These are phyloP conservation scores for Phylloscopus whistleri DNA, from an alignment of 2,113 vertebrate genomes.

Conservation along the genomic window DNA sequence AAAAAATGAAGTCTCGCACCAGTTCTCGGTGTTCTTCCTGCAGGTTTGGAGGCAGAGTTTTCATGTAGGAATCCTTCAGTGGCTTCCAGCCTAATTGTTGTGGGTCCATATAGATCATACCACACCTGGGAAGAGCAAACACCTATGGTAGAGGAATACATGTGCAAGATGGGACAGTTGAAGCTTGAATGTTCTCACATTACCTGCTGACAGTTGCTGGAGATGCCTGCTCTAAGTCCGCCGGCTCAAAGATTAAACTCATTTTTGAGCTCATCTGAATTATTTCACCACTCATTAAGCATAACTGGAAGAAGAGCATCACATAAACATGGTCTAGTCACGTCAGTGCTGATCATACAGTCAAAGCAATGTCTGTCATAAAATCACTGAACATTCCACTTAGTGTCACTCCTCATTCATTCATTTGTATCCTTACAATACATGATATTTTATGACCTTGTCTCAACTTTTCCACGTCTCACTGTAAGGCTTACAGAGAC, in stretches of 20 bases:
- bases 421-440: background rate
- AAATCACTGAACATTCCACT: background rate
- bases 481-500: background rate
- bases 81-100: slow-evolving; percentile 89
- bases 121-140: slow-evolving; percentile 78
- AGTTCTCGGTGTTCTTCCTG: slow-evolving; percentile 75
- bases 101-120: slow-evolving; percentile 96
- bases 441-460: background rate
- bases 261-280: slow-evolving; percentile 94
- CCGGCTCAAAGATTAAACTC: slow-evolving; percentile 92
- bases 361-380: background rate
- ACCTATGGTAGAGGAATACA: background rate
- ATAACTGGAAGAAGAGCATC: slow-evolving; percentile 76
- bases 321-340: background rate
- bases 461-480: background rate
- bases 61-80: slow-evolving; percentile 88
- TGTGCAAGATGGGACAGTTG: background rate
- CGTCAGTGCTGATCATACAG: background rate
- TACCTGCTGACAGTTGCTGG: slow-evolving; percentile 95
- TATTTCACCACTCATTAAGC: slow-evolving; percentile 95
- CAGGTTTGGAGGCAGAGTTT: slow-evolving; percentile 79
- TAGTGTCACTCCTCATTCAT: background rate
- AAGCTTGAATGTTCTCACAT: background rate
- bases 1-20: slow-evolving; percentile 66
- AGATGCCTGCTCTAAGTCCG: slow-evolving; percentile 89